phyloP scores from a whole-genome alignment of 2,113 vertebrate species.

The Camelus bactrianus region DNA sequence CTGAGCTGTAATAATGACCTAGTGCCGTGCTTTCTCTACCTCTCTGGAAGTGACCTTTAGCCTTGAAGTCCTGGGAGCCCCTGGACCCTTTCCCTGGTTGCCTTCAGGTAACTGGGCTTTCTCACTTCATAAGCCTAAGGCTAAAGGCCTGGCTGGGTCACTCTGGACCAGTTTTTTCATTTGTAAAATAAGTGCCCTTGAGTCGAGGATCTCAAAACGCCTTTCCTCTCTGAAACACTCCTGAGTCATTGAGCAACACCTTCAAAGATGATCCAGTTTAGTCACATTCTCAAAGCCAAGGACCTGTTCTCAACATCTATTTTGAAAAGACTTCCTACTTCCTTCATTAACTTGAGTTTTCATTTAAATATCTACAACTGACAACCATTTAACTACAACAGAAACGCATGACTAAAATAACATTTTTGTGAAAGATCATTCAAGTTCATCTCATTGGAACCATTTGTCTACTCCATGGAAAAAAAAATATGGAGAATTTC shows the following conservation, averaged over 20 bases:
- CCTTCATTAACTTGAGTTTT: slow-evolving; percentile 43
- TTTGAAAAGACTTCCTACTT: not conserved
- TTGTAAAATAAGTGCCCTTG: not conserved
- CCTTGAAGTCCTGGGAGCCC: not conserved
- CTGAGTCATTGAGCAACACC: not conserved
- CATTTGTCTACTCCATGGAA: not conserved
- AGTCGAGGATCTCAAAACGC: not conserved
- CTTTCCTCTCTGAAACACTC: not conserved
- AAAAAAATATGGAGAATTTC: not conserved
- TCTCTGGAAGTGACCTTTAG: not conserved
- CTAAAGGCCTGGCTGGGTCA: not conserved
- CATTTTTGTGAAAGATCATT: slow-evolving; percentile 5
- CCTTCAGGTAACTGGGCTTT: not conserved
- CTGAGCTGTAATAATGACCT: not conserved
- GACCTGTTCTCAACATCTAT: not conserved
- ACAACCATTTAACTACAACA: not conserved
- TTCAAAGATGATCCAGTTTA: not conserved
- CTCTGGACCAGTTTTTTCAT: not conserved
- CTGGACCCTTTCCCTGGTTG: not conserved
- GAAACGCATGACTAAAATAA: slow-evolving; percentile 29
- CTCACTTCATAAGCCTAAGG: not conserved
- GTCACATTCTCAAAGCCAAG: not conserved
- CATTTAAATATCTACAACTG: slow-evolving; percentile 38
- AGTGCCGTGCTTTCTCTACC: not conserved
- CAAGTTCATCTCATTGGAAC: not conserved